phyloP scores from a whole-genome alignment of 2,113 vertebrate species.

The Triplophysa rosa region DNA sequence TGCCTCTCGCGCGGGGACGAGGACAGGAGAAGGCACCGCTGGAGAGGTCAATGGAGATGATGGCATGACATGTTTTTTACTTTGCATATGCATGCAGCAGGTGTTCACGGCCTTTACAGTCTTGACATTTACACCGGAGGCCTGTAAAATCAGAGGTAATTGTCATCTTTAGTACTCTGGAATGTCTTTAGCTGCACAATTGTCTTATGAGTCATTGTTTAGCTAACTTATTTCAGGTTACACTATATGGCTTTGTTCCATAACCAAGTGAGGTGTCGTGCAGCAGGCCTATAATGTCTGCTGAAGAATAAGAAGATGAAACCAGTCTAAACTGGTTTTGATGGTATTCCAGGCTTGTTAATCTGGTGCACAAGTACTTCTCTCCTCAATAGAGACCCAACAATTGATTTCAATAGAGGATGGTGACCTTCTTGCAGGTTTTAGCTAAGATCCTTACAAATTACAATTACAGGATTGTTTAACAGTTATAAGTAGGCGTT shows the following conservation, averaged over 20 bases:
- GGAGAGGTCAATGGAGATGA: slow-evolving; percentile 36
- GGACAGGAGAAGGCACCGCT: background rate
- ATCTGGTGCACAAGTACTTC: no score
- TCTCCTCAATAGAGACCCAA: no score
- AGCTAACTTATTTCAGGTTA: background rate
- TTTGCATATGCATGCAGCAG: slow-evolving; percentile 28
- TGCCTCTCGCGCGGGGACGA: slow-evolving; percentile 4
- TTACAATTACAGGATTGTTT: no score
- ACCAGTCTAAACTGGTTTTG: no score
- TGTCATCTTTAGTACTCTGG: background rate
- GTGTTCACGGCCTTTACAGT: slow-evolving; percentile 5
- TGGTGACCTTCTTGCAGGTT: no score
- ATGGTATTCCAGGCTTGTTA: no score
- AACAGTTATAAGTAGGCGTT: no score
- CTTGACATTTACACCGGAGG: slow-evolving; percentile 14
- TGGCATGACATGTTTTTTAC: slow-evolving; percentile 12
- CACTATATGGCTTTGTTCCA: background rate
- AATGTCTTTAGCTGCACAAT: background rate
- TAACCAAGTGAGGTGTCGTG: background rate
- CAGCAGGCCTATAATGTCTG: background rate
- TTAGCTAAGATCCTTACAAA: no score
- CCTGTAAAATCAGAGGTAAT: slow-evolving; percentile 23
- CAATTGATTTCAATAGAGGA: no score
- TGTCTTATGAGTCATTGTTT: background rate
- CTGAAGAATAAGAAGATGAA: no score